Base-by-base conservation (phyloP, 2,797 vertebrate species). In the Alauda arvensis region DNA sequence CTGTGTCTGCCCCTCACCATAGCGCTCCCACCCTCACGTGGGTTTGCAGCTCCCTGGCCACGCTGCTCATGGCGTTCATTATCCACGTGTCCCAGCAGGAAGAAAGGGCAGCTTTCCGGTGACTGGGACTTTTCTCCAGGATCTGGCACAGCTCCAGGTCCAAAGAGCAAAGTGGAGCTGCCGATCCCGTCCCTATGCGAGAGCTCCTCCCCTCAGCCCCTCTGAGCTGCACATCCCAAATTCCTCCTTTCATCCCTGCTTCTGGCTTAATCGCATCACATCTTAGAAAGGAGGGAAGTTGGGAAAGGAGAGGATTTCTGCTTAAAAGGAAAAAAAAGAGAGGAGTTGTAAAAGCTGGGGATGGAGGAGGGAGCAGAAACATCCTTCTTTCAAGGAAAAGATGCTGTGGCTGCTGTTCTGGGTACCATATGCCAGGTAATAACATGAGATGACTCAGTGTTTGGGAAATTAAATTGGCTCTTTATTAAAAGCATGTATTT, bases 101-200 rank as follows among this genome's bases (percentile, higher is more conserved):
- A 74, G 66, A 53, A 57, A 67, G 9, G 8, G 4, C n/a, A 45
- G 18, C 34, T 60, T 65, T 33, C 60, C 0, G 0, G 51, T 7
- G 20, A 2, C 14, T 0, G 2, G 33, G 83, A 71, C 6, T 71
- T 79, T 63, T 40, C 42, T 52, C 29, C 67, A 18, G 67, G 78
- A 56, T 34, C 63, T 78, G 82, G 71, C 5, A 0, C 1, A 1
- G 37, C 34, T 82, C 51, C 63, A 7, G 52, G 66, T 87, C 69
- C 84, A 88, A 85, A 88, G 70, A 77, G 57, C 61, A 60, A 83
- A 60, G n/a, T 0, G 18, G 45, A 87, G 77, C 61, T 77, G 40
- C 61, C 5, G 2, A 25, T 72, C 28, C 46, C 0, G 0, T 72
- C 43, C 55, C 42, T 4, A 0, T 4, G 18, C 0, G 2, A 29